Conservation (phyloP, 1,140 invertebrate species). For the Gonatopus flavifemur region DNA sequence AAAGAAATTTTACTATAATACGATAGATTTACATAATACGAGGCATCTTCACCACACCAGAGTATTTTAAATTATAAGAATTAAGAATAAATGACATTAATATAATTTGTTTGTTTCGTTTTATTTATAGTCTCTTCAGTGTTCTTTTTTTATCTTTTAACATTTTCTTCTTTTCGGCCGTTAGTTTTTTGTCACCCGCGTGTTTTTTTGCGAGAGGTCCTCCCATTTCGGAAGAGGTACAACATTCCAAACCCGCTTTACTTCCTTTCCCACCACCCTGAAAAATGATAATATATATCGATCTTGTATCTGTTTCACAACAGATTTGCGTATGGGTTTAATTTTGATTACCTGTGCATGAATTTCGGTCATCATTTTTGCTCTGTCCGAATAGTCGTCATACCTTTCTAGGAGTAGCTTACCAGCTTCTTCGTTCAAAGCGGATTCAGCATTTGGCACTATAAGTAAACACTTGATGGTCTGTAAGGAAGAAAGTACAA, state of each 20-base stretch:
- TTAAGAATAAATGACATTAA: conserved; percentile 18
- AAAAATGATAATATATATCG: conserved; percentile 5
- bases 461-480: conserved; percentile 91
- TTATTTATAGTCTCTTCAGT: conserved; percentile 83
- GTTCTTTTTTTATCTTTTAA: conserved; percentile 85
- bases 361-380: conserved; percentile 93
- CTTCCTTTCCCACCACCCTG: conserved; percentile 49
- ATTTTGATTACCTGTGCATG: conserved; percentile 71
- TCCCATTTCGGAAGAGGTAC: conserved; percentile 55
- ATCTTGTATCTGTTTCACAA: not conserved
- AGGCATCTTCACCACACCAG: conserved; percentile 34
- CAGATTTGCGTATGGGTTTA: not conserved
- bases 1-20: conserved; percentile 41
- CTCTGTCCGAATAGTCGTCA: conserved; percentile 86
- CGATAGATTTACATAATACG: conserved; percentile 37
- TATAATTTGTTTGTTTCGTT: not conserved
- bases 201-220: conserved; percentile 83
- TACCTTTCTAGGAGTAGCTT: conserved; percentile 89
- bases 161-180: conserved; percentile 77
- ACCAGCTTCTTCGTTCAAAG: conserved; percentile 91
- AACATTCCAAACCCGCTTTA: conserved; percentile 46
- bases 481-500: conserved; percentile 55
- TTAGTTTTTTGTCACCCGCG: conserved; percentile 76
- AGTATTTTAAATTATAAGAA: conserved; percentile 37
- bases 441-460: conserved; percentile 92